Conservation (phyloP, 1,140 invertebrate genomes). For the Diuraphis noxia region DNA sequence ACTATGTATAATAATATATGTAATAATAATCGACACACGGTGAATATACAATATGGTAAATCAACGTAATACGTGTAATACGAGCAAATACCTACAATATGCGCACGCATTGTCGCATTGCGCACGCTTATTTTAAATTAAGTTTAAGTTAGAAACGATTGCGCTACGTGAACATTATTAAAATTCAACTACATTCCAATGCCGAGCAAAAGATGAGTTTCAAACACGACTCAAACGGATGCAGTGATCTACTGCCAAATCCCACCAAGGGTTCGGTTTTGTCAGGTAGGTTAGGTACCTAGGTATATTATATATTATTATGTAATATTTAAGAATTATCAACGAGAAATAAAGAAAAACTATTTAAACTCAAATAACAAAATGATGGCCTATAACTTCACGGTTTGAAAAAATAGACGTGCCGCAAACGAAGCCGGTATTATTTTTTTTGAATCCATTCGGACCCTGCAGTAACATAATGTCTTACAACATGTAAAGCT, state of each 20-base stretch:
- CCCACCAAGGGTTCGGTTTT: neutral
- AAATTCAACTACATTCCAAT: neutral
- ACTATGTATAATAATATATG: neutral
- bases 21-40: neutral
- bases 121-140: neutral
- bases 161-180: neutral
- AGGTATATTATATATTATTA: neutral
- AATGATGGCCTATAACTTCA: neutral
- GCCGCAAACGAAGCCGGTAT: neutral
- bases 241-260: neutral
- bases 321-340: neutral
- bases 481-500: neutral
- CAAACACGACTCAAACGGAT: neutral
- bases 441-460: neutral
- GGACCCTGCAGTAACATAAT: neutral
- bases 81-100: neutral
- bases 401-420: neutral
- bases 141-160: neutral
- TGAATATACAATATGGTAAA: slow-evolving; percentile 18
- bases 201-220: neutral
- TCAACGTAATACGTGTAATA: neutral
- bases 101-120: neutral
- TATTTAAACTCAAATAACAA: neutral
- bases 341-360: neutral
- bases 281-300: neutral